A percentile compares a stretch with the other conserved stretches of the same genome.
Evolutionary conservation across 2,888 invertebrate genomes (phyloP).

Genomic region (Linnaemya tessellans): DNA sequence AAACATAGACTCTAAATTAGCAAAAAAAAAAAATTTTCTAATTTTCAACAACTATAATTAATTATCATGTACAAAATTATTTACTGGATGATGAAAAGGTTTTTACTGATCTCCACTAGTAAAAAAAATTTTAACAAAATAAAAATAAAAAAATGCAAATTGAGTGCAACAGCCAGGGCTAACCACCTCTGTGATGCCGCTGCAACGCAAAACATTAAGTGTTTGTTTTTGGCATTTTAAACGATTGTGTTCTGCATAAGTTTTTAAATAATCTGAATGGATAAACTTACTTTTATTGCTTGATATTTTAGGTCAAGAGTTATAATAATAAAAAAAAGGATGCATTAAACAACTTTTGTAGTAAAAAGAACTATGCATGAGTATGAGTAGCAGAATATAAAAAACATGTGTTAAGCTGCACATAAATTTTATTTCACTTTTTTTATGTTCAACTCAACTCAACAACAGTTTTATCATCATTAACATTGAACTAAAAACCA

Average conservation of each 20-base stretch:
- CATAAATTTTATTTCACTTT: neutral
- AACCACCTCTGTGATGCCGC: neutral
- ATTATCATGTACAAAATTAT: too few relatives aligned
- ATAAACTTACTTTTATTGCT: conserved; percentile 21
- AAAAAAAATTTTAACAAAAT: too few relatives aligned
- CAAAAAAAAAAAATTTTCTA: too few relatives aligned
- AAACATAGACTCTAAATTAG: too few relatives aligned
- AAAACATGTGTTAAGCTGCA: neutral
- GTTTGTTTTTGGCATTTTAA: conserved; percentile 37
- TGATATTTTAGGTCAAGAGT: conserved; percentile 33
- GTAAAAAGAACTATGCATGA: neutral
- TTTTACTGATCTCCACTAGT: too few relatives aligned
- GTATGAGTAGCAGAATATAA: neutral
- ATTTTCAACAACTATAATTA: too few relatives aligned
- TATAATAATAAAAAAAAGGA: conserved; percentile 14
- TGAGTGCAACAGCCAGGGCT: too few relatives aligned
- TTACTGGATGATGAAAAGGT: too few relatives aligned
- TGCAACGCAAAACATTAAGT: neutral
- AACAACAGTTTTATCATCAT: too few relatives aligned
- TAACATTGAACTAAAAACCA: neutral
- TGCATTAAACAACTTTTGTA: neutral
- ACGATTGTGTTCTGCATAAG: neutral
- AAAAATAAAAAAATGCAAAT: too few relatives aligned
- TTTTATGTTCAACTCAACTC: too few relatives aligned
- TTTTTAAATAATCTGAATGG: conserved; percentile 9